These are phyloP conservation scores for Orchestes rusci DNA, from an alignment of 2,888 invertebrate species.

Conservation along the genomic window DNA sequence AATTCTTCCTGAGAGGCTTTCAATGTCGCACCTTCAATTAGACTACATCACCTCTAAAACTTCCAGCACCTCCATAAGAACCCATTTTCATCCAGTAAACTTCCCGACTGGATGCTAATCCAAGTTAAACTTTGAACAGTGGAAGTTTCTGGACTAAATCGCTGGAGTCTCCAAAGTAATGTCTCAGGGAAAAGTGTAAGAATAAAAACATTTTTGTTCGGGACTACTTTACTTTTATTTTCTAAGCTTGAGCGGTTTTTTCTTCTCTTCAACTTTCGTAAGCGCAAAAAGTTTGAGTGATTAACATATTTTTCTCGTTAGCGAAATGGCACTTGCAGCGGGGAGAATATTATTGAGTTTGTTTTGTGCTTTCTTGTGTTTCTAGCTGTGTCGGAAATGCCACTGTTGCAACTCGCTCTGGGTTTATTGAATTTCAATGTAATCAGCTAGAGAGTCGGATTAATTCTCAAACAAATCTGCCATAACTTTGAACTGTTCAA, in stretches of 20 bases:
- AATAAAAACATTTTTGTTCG: slow-evolving; percentile 24
- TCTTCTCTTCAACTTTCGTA: no score
- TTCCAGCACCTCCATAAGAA: slow-evolving; percentile 19
- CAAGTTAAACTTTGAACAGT: slow-evolving; percentile 23
- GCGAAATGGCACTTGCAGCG: slow-evolving; percentile 9
- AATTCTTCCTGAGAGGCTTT: no score
- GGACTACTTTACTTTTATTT: slow-evolving; percentile 20
- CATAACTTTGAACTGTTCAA: no score
- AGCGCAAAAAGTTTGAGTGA: slow-evolving; percentile 20
- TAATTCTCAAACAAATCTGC: no score
- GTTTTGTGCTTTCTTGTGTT: no score
- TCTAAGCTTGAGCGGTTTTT: slow-evolving; percentile 18
- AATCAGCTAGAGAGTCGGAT: no score
- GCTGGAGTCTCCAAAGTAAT: slow-evolving; percentile 21
- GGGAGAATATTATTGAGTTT: no score
- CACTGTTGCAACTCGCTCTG: no score
- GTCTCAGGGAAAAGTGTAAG: slow-evolving; percentile 21
- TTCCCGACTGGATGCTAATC: slow-evolving; percentile 21
- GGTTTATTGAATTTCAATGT: no score
- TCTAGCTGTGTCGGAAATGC: no score
- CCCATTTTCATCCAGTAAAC: slow-evolving; percentile 19
- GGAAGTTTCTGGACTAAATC: slow-evolving; percentile 22
- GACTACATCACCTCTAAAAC: slow-evolving; percentile 10
- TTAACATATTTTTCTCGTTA: slow-evolving; percentile 24
- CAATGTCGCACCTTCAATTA: slow-evolving; percentile 13